Percentiles rank a stretch among this genome's conserved stretches.
Evolutionary conservation across 2,888 invertebrate species (phyloP).

Genomic region (Troides helena): DNA sequence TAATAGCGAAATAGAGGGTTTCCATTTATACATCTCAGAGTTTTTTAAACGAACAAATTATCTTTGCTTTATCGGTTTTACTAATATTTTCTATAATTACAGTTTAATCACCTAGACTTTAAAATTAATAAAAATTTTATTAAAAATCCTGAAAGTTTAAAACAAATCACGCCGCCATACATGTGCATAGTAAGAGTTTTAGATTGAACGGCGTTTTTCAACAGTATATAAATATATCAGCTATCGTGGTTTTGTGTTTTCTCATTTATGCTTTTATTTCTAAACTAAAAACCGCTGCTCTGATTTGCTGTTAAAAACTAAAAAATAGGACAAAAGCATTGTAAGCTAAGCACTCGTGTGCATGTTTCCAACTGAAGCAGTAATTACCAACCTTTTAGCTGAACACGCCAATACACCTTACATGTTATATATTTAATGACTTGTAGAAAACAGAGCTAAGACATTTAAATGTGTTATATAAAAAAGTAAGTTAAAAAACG

Average conservation of each 20-base stretch:
- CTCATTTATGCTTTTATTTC: not conserved
- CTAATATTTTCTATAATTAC: too few species aligned
- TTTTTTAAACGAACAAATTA: too few species aligned
- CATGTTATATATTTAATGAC: not conserved
- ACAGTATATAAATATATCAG: not conserved
- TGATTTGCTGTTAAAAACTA: not conserved
- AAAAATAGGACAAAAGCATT: not conserved
- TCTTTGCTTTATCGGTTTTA: too few species aligned
- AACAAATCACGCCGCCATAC: not conserved
- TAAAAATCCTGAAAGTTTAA: too few species aligned
- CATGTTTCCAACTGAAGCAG: not conserved
- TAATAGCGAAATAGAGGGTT: too few species aligned
- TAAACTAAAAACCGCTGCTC: not conserved
- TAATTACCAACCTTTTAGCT: constrained; percentile 8
- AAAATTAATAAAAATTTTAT: too few species aligned
- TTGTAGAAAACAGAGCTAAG: constrained; percentile 1
- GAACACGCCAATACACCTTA: constrained; percentile 1
- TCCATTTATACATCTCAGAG: too few species aligned
- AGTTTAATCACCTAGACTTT: too few species aligned
- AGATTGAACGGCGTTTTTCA: not conserved
- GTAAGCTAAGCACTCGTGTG: not conserved
- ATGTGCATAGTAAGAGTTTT: not conserved
- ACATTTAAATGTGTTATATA: constrained; percentile 2
- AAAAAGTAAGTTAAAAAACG: not conserved
- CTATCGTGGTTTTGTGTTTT: not conserved